Evolutionary conservation across 2,113 vertebrate species (phyloP).

Genomic region (Prinia subflava): DNA sequence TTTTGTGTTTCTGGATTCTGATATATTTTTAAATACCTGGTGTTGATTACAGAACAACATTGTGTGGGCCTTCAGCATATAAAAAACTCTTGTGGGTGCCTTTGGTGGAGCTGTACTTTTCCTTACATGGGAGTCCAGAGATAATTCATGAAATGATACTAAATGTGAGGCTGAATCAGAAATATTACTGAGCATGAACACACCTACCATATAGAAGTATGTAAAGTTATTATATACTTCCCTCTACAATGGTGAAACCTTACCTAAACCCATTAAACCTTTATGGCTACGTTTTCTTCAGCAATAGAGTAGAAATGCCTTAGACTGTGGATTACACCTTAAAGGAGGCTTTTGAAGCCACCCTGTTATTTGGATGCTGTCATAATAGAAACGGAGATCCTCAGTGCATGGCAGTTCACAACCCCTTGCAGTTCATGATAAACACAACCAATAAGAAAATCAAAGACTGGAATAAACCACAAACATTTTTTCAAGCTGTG

Average conservation of each 20-base stretch:
- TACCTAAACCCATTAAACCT: not conserved
- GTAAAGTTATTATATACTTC: not conserved
- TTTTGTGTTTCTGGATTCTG: not conserved
- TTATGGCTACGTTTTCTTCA: not conserved
- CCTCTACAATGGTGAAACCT: not conserved
- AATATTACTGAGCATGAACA: not conserved
- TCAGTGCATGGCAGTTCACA: not conserved
- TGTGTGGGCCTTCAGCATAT: not conserved
- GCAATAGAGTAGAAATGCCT: not conserved
- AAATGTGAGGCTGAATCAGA: not conserved
- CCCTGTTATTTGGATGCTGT: not conserved
- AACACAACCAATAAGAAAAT: not conserved
- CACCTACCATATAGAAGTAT: not conserved
- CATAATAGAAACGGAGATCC: not conserved
- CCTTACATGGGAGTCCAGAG: not conserved
- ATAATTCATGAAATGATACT: not conserved
- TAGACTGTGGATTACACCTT: not conserved
- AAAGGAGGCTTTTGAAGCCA: not conserved
- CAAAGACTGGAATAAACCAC: not conserved
- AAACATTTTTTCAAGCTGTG: not conserved
- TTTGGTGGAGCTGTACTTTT: not conserved
- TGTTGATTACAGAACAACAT: not conserved
- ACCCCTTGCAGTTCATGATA: not conserved
- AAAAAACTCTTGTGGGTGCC: not conserved
- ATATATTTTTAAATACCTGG: not conserved